These are phyloP conservation scores for Ptychadena robeensis DNA, from an alignment of 2,797 vertebrate species.

Conservation along the genomic window DNA sequence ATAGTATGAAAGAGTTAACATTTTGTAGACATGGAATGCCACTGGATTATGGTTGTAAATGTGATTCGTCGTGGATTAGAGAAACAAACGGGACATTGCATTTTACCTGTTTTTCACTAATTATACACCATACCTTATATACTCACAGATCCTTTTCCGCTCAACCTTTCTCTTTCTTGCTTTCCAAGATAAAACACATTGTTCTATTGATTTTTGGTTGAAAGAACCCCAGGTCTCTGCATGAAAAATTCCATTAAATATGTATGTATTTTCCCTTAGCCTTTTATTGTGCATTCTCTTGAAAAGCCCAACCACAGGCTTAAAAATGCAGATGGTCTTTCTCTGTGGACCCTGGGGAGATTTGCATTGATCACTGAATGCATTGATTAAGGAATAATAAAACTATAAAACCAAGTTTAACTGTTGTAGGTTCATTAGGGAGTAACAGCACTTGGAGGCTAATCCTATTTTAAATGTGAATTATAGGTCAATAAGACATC, in stretches of 20 bases:
- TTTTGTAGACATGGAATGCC: background rate
- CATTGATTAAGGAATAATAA: slow-evolving; percentile 3
- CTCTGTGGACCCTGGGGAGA: background rate
- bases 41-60: background rate
- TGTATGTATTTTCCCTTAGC: background rate
- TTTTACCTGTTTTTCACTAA: background rate
- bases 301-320: background rate
- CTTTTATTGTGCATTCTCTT: background rate
- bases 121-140: background rate
- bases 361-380: background rate
- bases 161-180: background rate
- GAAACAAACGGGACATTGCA: background rate
- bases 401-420: slow-evolving; percentile 7
- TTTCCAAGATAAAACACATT: background rate
- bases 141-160: background rate
- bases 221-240: slow-evolving; percentile 8
- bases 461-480: background rate
- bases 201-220: background rate
- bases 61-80: background rate
- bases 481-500: background rate
- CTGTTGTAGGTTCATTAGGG: slow-evolving; percentile 11
- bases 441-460: background rate
- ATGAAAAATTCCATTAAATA: slow-evolving; percentile 12
- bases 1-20: too few relatives aligned
- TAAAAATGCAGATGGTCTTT: background rate